Conservation (phyloP, 2,797 vertebrate genomes). For the Channa striata region DNA sequence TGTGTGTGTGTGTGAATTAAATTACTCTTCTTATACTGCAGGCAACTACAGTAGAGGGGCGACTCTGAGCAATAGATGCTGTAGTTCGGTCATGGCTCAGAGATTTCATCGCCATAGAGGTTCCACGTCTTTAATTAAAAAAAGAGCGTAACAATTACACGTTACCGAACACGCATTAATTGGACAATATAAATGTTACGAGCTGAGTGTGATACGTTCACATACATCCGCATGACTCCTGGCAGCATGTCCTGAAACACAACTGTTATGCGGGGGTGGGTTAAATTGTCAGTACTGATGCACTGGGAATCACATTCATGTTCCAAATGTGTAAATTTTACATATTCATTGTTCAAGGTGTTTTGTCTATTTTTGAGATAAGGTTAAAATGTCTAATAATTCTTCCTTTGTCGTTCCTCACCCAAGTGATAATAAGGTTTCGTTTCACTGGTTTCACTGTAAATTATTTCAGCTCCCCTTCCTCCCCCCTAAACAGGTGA, state of each 20-base stretch:
- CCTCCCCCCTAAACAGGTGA: constrained; percentile 1
- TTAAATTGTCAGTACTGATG: not conserved
- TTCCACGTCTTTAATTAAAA: constrained; percentile 66
- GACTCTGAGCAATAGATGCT: constrained; percentile 54
- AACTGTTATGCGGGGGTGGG: not conserved
- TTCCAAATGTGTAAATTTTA: not conserved
- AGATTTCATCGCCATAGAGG: constrained; percentile 52
- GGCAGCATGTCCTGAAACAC: constrained; percentile 49
- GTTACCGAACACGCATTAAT: constrained; percentile 71
- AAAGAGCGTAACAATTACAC: constrained; percentile 59
- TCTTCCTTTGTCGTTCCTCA: not conserved
- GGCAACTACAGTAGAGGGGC: constrained; percentile 52
- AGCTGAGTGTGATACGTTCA: constrained; percentile 41
- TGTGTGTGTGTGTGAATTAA: constrained; percentile 42
- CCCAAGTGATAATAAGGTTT: constrained; percentile 10
- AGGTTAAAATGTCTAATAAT: not conserved
- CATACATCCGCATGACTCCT: constrained; percentile 31
- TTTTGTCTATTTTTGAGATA: constrained; percentile 1
- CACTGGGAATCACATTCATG: not conserved
- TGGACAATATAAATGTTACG: constrained; percentile 63
- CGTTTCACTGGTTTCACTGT: constrained; percentile 8
- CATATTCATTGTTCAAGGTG: not conserved
- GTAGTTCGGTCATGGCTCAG: constrained; percentile 64
- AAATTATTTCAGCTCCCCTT: constrained; percentile 2
- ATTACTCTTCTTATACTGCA: constrained; percentile 65